Base-by-base conservation (phyloP, 2,797 vertebrate species). In the Vespertilio murinus region DNA sequence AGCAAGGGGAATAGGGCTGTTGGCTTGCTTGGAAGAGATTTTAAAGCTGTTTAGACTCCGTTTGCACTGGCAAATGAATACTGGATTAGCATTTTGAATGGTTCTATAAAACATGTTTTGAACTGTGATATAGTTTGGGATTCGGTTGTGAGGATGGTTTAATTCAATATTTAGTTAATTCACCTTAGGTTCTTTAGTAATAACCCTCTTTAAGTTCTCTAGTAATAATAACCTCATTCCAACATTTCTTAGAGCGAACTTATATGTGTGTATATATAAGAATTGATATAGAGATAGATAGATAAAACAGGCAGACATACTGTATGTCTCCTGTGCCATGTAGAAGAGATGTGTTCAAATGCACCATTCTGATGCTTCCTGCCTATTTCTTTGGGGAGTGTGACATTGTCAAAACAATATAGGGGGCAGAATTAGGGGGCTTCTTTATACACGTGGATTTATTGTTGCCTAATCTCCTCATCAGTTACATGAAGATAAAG, bases 131-230 rank as follows among this genome's bases (percentile, higher is more conserved):
- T 61, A 14, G 83, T 88, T 88, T 84, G 35, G 38, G 30, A 95
- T 89, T 93, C 40, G 61, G 1, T 52, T 82, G 20, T 59, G 59
- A 80, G 30, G 25, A 64, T 79, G 6, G 23, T 80, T 71, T 78
- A 67, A 42, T 64, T 88, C 59, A 74, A 23, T 28, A 91, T 91
- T 59, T 42, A 83, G 35, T 33, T 92, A 90, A 38, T 92, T 73
- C 11, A 25, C 30, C 45, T 69, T 40, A 52, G 64, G 45, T 86
- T 89, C 28, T 35, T 33, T 74, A 67, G 10, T 80, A 35, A 54
- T 79, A 80, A 77, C 2, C 7, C 6, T 35, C 5, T 59, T 69
- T 38, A 52, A 73, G 40, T 86, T 89, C 28, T 35, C 49, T 70
- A 61, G 8, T 80, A 35, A 54, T 75, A 84, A 80, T 79, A 80